A percentile compares a stretch with the other conserved stretches of the same genome.
phyloP scores from a whole-genome alignment of 2,888 invertebrate genomes.

The Cerastoderma edule region DNA sequence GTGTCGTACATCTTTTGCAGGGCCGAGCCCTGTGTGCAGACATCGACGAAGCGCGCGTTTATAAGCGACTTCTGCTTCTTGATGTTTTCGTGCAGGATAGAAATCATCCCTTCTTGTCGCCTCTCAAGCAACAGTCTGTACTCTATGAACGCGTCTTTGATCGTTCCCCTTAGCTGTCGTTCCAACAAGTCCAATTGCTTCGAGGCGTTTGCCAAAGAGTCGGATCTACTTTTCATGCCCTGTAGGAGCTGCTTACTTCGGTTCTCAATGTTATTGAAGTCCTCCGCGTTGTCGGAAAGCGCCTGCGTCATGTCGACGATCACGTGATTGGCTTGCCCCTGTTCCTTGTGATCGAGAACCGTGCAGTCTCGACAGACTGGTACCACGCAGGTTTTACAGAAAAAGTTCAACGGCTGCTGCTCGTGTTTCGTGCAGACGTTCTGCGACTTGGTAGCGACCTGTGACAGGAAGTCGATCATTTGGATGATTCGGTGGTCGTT shows the following conservation, averaged over 20 bases:
- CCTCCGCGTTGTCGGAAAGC: slow-evolving; percentile 71
- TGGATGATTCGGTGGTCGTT: slow-evolving; percentile 80
- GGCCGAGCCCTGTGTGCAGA: slow-evolving; percentile 73
- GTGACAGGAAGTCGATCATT: slow-evolving; percentile 79
- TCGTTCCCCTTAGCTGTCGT: slow-evolving; percentile 69
- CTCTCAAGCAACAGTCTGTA: slow-evolving; percentile 76
- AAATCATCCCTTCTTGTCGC: slow-evolving; percentile 74
- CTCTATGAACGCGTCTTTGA: slow-evolving; percentile 80
- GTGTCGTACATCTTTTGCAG: slow-evolving; percentile 75
- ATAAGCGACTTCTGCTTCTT: slow-evolving; percentile 74
- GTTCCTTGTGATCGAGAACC: slow-evolving; percentile 79
- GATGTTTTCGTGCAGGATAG: slow-evolving; percentile 69
- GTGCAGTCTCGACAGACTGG: slow-evolving; percentile 80
- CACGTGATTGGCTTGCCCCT: slow-evolving; percentile 74
- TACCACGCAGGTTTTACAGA: slow-evolving; percentile 75
- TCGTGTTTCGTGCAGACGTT: slow-evolving; percentile 78
- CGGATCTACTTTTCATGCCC: slow-evolving; percentile 72
- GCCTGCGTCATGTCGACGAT: slow-evolving; percentile 77
- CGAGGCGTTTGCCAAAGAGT: slow-evolving; percentile 75
- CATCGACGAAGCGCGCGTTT: slow-evolving; percentile 72
- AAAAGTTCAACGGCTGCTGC: slow-evolving; percentile 77
- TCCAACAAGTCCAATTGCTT: slow-evolving; percentile 78
- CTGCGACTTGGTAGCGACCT: slow-evolving; percentile 73
- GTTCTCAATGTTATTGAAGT: slow-evolving; percentile 72
- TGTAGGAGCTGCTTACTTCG: slow-evolving; percentile 70